phyloP scores from a whole-genome alignment of 1,140 invertebrate genomes.

The Meloidogyne floridensis region DNA sequence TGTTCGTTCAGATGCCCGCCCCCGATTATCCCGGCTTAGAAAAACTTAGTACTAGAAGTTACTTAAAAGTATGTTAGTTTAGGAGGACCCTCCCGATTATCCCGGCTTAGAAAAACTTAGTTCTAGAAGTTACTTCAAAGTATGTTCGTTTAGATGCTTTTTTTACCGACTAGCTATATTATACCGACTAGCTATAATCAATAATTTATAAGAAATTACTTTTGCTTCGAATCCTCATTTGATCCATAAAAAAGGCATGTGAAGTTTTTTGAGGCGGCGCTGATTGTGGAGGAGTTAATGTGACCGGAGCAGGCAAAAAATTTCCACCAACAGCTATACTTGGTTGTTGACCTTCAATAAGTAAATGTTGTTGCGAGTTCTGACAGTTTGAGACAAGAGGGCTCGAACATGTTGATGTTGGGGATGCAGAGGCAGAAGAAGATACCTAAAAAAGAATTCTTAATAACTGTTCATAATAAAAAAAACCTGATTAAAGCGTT shows the following conservation, averaged over 20 bases:
- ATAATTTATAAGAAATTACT: slow-evolving; percentile 26
- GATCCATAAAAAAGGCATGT: slow-evolving; percentile 52
- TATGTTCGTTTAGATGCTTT: too few species aligned
- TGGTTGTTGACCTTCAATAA: background rate
- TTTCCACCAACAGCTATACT: background rate
- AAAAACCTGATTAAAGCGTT: slow-evolving; percentile 23
- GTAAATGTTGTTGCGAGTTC: slow-evolving; percentile 21
- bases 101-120: too few species aligned
- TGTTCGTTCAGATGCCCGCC: too few species aligned
- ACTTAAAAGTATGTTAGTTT: too few species aligned
- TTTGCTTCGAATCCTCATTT: slow-evolving; percentile 41
- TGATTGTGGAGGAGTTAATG: slow-evolving; percentile 57
- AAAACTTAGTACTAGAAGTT: too few species aligned
- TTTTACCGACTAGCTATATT: too few species aligned
- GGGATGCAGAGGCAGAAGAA: slow-evolving; percentile 31
- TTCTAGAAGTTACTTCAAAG: too few species aligned
- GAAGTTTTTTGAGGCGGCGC: slow-evolving; percentile 58
- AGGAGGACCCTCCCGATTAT: too few species aligned
- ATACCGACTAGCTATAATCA: background rate
- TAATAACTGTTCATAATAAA: background rate
- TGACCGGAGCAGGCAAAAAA: slow-evolving; percentile 19
- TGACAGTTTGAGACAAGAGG: slow-evolving; percentile 25
- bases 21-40: too few species aligned
- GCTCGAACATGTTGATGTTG: slow-evolving; percentile 38
- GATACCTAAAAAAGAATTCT: slow-evolving; percentile 10